Evolutionary conservation across 2,888 invertebrate genomes (phyloP).

Genomic region (Caenorhabditis sp.): DNA sequence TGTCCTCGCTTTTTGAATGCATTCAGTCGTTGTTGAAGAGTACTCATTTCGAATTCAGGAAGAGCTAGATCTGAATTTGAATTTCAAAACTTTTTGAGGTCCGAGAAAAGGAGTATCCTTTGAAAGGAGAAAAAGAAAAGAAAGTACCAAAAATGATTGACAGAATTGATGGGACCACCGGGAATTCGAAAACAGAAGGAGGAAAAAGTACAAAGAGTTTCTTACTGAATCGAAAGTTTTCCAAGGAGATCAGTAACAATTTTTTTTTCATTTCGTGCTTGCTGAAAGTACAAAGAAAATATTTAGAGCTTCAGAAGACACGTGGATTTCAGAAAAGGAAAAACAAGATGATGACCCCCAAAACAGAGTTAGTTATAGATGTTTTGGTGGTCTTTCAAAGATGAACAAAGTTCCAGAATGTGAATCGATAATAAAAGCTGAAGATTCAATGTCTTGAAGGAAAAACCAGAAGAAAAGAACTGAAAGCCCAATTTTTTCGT

Average conservation of each 20-base stretch:
- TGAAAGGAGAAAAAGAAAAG: neutral
- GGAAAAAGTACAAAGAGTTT: conserved; percentile 7
- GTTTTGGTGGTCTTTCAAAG: too few relatives aligned
- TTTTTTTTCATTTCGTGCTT: neutral
- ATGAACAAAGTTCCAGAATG: too few relatives aligned
- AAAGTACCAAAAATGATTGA: conserved; percentile 31
- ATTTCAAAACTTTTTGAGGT: conserved; percentile 28
- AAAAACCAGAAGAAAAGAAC: neutral
- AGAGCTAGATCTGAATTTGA: neutral
- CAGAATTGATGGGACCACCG: conserved; percentile 21
- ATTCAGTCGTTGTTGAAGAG: conserved; percentile 49
- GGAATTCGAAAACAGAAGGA: conserved; percentile 13
- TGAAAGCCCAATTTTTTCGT: neutral
- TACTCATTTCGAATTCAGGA: conserved; percentile 20
- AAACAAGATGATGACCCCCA: neutral
- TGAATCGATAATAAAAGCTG: too few relatives aligned
- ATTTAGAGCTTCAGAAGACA: conserved; percentile 4
- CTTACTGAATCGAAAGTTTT: neutral
- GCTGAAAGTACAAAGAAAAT: neutral
- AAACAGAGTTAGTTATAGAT: neutral
- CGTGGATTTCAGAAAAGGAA: neutral
- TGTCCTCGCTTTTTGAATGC: conserved; percentile 48
- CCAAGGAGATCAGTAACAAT: neutral
- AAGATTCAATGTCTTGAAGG: too few relatives aligned
- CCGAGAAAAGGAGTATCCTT: neutral